phyloP scores from a whole-genome alignment of 2,888 invertebrate species.

The Galerucella nymphaeae region DNA sequence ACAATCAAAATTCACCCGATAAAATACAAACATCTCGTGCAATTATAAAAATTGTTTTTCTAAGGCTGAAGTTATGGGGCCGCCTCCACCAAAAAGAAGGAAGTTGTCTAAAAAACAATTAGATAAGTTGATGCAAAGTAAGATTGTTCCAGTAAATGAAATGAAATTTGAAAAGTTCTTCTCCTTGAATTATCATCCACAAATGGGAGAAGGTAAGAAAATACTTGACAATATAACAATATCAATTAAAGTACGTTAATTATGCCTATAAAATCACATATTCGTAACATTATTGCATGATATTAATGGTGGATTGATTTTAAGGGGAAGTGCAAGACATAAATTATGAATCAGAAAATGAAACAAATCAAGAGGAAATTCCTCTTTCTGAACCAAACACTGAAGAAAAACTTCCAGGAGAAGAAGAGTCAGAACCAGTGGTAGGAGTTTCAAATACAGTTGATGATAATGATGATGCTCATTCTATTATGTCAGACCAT shows the following conservation, averaged over 20 bases:
- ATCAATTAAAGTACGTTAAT: too few relatives aligned
- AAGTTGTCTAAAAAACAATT: constrained; percentile 48
- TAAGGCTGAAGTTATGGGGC: constrained; percentile 20
- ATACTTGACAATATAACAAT: too few relatives aligned
- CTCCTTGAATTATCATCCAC: constrained; percentile 50
- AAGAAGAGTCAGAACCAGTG: too few relatives aligned
- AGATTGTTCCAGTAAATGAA: constrained; percentile 44
- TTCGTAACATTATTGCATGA: too few relatives aligned
- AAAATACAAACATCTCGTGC: too few relatives aligned
- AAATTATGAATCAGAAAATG: constrained; percentile 44
- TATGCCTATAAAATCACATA: too few relatives aligned
- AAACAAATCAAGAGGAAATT: background rate
- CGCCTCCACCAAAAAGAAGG: constrained; percentile 45
- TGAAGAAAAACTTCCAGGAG: background rate
- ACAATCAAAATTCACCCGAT: too few relatives aligned
- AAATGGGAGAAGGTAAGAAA: constrained; percentile 52
- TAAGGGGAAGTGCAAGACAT: constrained; percentile 43
- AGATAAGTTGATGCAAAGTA: constrained; percentile 44
- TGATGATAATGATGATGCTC: background rate
- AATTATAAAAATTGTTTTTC: constrained; percentile 5
- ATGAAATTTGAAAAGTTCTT: constrained; percentile 53
- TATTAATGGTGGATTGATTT: background rate
- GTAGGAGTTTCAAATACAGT: background rate
- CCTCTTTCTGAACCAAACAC: background rate
- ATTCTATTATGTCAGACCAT: background rate